Percentiles rank a stretch among this genome's conserved stretches.
These are phyloP conservation scores for Florisuga fusca DNA, from an alignment of 2,797 vertebrate species.

Conservation along the genomic window DNA sequence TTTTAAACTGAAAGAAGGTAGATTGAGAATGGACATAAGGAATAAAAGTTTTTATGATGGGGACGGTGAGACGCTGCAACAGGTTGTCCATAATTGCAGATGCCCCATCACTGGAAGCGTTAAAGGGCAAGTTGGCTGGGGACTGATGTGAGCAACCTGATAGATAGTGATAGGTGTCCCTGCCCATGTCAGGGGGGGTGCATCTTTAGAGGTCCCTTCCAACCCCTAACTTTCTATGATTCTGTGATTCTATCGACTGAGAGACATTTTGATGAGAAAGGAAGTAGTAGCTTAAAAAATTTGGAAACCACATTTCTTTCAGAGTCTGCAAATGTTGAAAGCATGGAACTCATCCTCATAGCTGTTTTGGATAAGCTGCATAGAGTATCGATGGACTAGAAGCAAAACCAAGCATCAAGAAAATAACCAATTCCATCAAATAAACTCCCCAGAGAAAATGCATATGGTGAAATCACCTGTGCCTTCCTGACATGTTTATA, in stretches of 20 bases:
- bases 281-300: neutral
- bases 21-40: neutral
- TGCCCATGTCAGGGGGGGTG: neutral
- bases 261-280: neutral
- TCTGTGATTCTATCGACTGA: neutral
- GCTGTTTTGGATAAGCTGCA: neutral
- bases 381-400: neutral
- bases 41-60: neutral
- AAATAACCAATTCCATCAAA: neutral
- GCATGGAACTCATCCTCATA: accelerated
- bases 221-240: neutral
- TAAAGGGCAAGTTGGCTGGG: neutral
- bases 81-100: neutral
- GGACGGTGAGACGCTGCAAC: neutral
- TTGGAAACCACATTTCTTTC: neutral
- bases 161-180: neutral
- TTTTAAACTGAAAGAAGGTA: neutral
- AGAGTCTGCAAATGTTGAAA: neutral
- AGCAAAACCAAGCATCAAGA: neutral
- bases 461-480: neutral
- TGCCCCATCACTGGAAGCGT: neutral
- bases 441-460: neutral
- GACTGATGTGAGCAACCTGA: neutral
- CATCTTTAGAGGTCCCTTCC: neutral
- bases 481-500: neutral